These are phyloP conservation scores for Oryzias curvinotus DNA, from an alignment of 2,113 vertebrate genomes.

Conservation along the genomic window DNA sequence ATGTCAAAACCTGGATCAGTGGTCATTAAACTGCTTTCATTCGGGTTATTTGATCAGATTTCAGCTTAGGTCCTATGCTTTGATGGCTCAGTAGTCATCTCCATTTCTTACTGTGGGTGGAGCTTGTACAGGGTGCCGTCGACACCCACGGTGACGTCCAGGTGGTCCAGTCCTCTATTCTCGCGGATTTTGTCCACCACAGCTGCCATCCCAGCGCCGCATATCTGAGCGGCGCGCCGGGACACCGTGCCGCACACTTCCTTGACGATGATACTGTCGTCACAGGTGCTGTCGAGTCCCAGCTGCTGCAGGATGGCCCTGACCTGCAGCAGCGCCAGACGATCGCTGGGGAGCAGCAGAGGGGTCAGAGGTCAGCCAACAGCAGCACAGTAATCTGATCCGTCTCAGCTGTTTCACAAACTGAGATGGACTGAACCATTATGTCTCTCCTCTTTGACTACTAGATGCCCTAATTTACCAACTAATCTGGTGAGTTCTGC, in stretches of 20 bases:
- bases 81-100: no score
- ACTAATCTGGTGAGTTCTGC: no score
- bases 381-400: slow-evolving; percentile 52
- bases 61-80: no score
- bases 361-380: slow-evolving; percentile 49
- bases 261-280: slow-evolving; percentile 98
- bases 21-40: no score
- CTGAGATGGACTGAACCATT: slow-evolving; percentile 43
- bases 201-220: slow-evolving; percentile 94
- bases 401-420: slow-evolving; percentile 56
- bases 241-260: slow-evolving; percentile 92
- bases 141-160: slow-evolving; percentile 93
- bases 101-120: slow-evolving; percentile 88
- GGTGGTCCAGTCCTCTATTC: slow-evolving; percentile 88
- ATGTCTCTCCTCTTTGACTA: slow-evolving; percentile 8
- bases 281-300: slow-evolving; percentile 96
- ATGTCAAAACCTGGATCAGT: no score
- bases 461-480: background rate
- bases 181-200: slow-evolving; percentile 97
- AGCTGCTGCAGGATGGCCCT: slow-evolving; percentile 93
- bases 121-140: slow-evolving; percentile 98
- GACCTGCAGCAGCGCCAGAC: slow-evolving; percentile 96
- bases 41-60: no score
- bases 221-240: slow-evolving; percentile 88
- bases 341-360: slow-evolving; percentile 79